Base-by-base conservation (phyloP, 2,888 invertebrate species). In the Eupsilia transversa region DNA sequence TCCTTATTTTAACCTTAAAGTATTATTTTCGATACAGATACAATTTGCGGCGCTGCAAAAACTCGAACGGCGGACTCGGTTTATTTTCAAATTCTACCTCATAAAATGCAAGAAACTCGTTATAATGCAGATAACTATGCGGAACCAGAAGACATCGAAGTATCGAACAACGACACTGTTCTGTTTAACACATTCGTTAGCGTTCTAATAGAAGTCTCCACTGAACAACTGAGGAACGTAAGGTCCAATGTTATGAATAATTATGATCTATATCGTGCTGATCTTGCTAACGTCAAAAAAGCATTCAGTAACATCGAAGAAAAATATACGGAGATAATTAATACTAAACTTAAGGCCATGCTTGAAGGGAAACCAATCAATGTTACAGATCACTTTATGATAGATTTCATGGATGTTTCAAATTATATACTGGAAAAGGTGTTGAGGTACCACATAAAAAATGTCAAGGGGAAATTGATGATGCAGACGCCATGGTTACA, bases 401-500 rank as follows among this genome's bases (percentile, higher is more conserved):
- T 92, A 30, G 89, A 91, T 69, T 88, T 93, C 49, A 87, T 91
- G 71, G 92, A 93, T 65, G 74, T 91, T 3, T 92, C 93, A 2
- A 92, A 91, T 80, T 84, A 78, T n/a, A 79, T 92, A 57, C 49
- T 93, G 9, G 86, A 89, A 72, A 87, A 88, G 59, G 83, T 91
- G 5, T 74, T 93, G 4, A 85, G 87, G n/a, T 63, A 74, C 23
- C 82, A 87, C 61, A 75, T 92, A 20, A 80, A 82, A 30, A 86
- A 87, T 57, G 74, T 91, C 0, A 88, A 89, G 17, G 89, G 88
- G 4, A 83, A 86, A 38, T 68, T 88, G 46, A 30, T 80, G 54
- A 41, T 67, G 33, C 80, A 85, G 14, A 84, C 88, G 4, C 86
- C 86, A 56, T 92, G 89, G 91, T 86, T 87, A 49, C 83, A 87